phyloP scores from a whole-genome alignment of 1,140 invertebrate genomes.

The Nymphalis io region DNA sequence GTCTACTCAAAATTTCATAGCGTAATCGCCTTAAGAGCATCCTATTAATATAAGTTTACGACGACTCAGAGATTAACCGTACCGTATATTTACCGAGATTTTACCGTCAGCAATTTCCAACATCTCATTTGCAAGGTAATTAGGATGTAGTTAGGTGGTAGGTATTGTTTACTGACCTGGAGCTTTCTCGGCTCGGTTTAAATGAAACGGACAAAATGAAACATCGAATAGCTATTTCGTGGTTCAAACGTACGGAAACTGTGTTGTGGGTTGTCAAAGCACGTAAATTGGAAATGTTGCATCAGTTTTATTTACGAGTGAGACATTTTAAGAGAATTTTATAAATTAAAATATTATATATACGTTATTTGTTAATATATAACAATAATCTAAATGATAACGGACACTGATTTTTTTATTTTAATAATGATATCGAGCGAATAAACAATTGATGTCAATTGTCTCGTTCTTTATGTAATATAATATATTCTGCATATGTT shows the following conservation, averaged over 20 bases:
- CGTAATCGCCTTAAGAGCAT: conserved; percentile 29
- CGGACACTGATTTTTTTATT: too few species aligned
- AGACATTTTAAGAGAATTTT: neutral
- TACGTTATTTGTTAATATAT: too few species aligned
- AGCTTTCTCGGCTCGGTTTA: conserved; percentile 12
- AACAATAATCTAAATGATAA: too few species aligned
- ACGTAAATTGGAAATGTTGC: conserved; percentile 22
- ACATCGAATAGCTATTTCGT: conserved; percentile 32
- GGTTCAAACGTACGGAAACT: conserved; percentile 16
- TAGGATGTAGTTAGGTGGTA: conserved; percentile 9
- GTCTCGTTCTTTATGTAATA: too few species aligned
- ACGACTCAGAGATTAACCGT: conserved; percentile 23
- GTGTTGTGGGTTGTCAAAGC: conserved; percentile 3
- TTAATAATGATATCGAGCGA: too few species aligned
- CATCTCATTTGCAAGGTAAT: conserved; percentile 16
- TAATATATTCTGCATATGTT: too few species aligned
- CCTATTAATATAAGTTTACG: conserved; percentile 32
- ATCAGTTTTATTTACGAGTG: conserved; percentile 13
- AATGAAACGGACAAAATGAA: conserved; percentile 30
- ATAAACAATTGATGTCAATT: too few species aligned
- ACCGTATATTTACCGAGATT: conserved; percentile 27
- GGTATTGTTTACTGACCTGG: neutral
- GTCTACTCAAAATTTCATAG: conserved; percentile 31
- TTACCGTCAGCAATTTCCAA: conserved; percentile 13
- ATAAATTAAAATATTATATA: too few species aligned